Conservation (phyloP, 2,888 invertebrate species). For the Beris morrisii region DNA sequence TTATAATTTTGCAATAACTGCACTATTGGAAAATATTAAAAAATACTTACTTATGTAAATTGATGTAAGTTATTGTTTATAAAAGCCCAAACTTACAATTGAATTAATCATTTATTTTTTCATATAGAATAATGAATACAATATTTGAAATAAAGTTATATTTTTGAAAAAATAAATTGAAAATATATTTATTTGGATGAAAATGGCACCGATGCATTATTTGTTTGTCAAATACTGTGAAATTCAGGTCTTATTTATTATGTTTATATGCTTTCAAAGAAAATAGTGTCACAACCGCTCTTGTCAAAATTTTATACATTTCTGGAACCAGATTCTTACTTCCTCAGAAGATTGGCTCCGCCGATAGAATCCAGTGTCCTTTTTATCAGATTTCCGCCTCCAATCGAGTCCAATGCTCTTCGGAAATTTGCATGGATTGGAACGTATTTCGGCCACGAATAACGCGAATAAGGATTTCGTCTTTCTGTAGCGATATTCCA, state of each 20-base stretch:
- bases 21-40: too few relatives aligned
- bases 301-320: conserved; percentile 5
- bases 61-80: too few relatives aligned
- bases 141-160: conserved; percentile 13
- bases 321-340: conserved; percentile 12
- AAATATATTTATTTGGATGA: conserved; percentile 2
- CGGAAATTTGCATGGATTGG: conserved; percentile 28
- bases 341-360: conserved; percentile 34
- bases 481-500: conserved; percentile 24
- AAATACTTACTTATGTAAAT: too few relatives aligned
- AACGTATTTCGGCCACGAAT: conserved; percentile 20
- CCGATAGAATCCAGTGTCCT: conserved; percentile 31
- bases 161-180: conserved; percentile 11
- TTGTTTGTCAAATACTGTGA: background rate
- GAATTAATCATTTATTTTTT: conserved; percentile 15
- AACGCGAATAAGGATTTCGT: conserved; percentile 16
- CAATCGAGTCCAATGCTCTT: conserved; percentile 39
- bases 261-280: background rate
- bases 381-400: conserved; percentile 41
- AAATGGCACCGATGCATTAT: conserved; percentile 15
- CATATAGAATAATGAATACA: conserved; percentile 20
- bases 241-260: background rate
- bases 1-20: too few relatives aligned
- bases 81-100: conserved; percentile 4
- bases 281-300: conserved; percentile 29